Evolutionary conservation across 2,888 invertebrate species (phyloP).

Genomic region (Penaeus monodon): DNA sequence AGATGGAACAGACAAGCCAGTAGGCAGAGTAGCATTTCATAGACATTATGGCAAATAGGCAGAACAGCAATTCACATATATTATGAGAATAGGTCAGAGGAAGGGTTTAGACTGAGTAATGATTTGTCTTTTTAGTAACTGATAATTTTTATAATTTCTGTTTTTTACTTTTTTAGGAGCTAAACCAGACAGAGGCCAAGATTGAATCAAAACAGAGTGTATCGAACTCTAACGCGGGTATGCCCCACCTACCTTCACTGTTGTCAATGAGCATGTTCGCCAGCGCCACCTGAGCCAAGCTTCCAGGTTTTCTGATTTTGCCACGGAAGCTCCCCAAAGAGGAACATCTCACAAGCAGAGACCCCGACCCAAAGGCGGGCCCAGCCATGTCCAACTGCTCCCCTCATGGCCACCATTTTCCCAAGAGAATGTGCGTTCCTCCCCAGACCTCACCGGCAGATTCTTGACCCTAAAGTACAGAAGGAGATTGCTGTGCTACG

Average conservation of each 20-base stretch:
- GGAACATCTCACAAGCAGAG: slow-evolving; percentile 31
- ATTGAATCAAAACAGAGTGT: slow-evolving; percentile 30
- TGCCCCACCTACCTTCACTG: slow-evolving; percentile 38
- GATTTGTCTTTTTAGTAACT: neutral
- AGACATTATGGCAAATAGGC: too few relatives aligned
- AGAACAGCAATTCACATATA: too few relatives aligned
- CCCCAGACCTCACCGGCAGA: slow-evolving; percentile 57
- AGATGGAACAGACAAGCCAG: too few relatives aligned
- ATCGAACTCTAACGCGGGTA: slow-evolving; percentile 1
- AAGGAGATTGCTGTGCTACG: slow-evolving; percentile 61
- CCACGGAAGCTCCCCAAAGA: slow-evolving; percentile 29
- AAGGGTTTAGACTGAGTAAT: too few relatives aligned
- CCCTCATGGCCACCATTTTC: neutral
- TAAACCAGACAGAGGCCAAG: slow-evolving; percentile 18
- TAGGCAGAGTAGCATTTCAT: too few relatives aligned
- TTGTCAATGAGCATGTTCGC: slow-evolving; percentile 38
- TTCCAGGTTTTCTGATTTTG: slow-evolving; percentile 5
- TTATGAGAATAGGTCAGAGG: too few relatives aligned
- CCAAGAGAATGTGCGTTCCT: neutral
- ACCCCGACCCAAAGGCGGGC: slow-evolving; percentile 31
- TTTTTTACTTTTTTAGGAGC: slow-evolving; percentile 24
- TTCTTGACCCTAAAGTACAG: slow-evolving; percentile 57
- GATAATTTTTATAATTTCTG: neutral
- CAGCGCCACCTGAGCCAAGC: slow-evolving; percentile 24
- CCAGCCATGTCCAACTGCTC: neutral